These are phyloP conservation scores for Drosophila bocki DNA, from an alignment of 1,140 invertebrate species.

Conservation along the genomic window DNA sequence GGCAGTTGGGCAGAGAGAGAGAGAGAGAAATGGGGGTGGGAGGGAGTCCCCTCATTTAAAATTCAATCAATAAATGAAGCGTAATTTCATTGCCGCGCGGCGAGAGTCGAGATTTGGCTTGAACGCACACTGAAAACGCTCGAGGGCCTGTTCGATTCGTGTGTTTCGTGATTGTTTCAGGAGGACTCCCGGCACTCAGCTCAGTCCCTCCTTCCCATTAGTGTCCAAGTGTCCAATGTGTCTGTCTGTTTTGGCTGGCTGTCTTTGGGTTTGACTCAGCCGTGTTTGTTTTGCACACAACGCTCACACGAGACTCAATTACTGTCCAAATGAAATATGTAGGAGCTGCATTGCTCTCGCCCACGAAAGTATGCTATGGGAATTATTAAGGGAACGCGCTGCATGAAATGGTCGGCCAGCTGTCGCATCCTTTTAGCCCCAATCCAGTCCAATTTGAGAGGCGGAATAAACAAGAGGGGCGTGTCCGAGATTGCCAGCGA, in stretches of 20 bases:
- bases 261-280: constrained; percentile 22
- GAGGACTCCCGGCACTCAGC: not conserved
- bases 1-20: not conserved
- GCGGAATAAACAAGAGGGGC: constrained; percentile 44
- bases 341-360: constrained; percentile 26
- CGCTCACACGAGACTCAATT: constrained; percentile 49
- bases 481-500: constrained; percentile 44
- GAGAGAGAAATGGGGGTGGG: not conserved
- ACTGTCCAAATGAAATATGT: constrained; percentile 46
- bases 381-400: constrained; percentile 49
- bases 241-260: constrained; percentile 36
- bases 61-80: constrained; percentile 82
- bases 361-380: constrained; percentile 54
- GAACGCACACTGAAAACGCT: constrained; percentile 45
- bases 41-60: constrained; percentile 58
- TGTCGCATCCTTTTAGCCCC: constrained; percentile 41
- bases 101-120: constrained; percentile 54
- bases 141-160: constrained; percentile 39
- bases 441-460: constrained; percentile 43
- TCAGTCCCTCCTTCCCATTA: constrained; percentile 1
- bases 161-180: constrained; percentile 37
- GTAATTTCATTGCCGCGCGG: constrained; percentile 63
- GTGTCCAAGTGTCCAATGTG: constrained; percentile 40
- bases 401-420: constrained; percentile 32
- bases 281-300: constrained; percentile 26